Evolutionary conservation across 92 coral and sea anemone species (phyloP).

Genomic region (Pocillopora grandis): DNA sequence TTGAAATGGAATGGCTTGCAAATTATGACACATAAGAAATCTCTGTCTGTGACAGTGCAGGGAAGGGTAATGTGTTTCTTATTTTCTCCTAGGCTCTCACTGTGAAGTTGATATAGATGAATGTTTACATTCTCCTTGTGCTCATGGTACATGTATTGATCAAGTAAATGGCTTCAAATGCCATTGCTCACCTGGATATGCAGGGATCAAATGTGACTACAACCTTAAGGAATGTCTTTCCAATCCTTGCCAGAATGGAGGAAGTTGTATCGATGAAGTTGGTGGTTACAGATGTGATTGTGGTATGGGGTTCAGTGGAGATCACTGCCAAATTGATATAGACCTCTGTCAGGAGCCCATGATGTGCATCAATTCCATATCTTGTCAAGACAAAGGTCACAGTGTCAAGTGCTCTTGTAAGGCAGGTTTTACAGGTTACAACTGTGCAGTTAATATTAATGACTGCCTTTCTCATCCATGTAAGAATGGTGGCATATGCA

Average conservation of each 20-base stretch:
- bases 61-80: neutral
- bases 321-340: constrained; percentile 79
- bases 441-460: constrained; percentile 89
- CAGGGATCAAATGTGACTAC: constrained; percentile 74
- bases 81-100: constrained; percentile 66
- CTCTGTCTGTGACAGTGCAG: neutral
- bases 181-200: constrained; percentile 84
- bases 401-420: constrained; percentile 82
- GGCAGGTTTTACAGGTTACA: constrained; percentile 91
- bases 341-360: constrained; percentile 87
- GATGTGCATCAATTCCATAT: constrained; percentile 73
- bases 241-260: constrained; percentile 88
- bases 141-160: constrained; percentile 86
- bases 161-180: constrained; percentile 80
- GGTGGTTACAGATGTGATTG: constrained; percentile 86
- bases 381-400: constrained; percentile 83
- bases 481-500: constrained; percentile 90
- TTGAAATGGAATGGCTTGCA: neutral
- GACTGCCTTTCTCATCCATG: constrained; percentile 91
- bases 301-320: constrained; percentile 85
- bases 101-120: constrained; percentile 96
- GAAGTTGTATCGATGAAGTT: constrained; percentile 87
- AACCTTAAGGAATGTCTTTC: constrained; percentile 87
- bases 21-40: neutral
- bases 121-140: constrained; percentile 83